These are phyloP conservation scores for Chondrilla cf. caribensis DNA, from an alignment of 37 sponge, comb jelly and placozoan genomes.

Conservation along the genomic window DNA sequence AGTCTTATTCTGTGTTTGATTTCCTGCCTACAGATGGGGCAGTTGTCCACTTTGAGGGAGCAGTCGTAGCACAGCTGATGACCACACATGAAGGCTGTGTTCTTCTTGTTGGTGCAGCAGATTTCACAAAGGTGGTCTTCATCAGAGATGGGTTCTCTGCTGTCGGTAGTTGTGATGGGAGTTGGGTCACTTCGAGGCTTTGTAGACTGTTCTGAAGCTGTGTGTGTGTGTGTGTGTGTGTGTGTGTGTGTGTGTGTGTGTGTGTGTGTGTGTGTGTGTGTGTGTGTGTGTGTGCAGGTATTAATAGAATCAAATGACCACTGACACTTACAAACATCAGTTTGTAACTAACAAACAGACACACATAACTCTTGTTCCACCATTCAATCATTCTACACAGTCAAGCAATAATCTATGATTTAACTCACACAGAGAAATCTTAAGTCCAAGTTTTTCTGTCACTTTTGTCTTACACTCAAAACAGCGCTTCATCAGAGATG, in stretches of 20 bases:
- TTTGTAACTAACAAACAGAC: too few relatives aligned
- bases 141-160: not conserved
- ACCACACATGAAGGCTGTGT: slow-evolving; percentile 82
- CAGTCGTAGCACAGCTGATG: slow-evolving; percentile 83
- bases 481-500: not conserved
- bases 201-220: too few relatives aligned
- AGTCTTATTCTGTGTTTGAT: slow-evolving; percentile 75
- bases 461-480: not conserved
- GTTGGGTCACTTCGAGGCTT: too few relatives aligned
- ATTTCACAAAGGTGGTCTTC: slow-evolving; percentile 47
- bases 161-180: too few relatives aligned
- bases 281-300: not conserved
- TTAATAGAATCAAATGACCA: too few relatives aligned
- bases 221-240: too few relatives aligned
- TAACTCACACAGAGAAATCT: not conserved
- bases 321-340: too few relatives aligned
- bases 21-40: slow-evolving; percentile 77
- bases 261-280: too few relatives aligned
- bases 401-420: too few relatives aligned
- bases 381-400: too few relatives aligned
- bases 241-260: too few relatives aligned
- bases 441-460: not conserved
- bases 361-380: too few relatives aligned
- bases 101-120: slow-evolving; percentile 67
- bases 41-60: slow-evolving; percentile 68